Conservation (phyloP, 2,113 vertebrate genomes). For the Tupaia tana region DNA sequence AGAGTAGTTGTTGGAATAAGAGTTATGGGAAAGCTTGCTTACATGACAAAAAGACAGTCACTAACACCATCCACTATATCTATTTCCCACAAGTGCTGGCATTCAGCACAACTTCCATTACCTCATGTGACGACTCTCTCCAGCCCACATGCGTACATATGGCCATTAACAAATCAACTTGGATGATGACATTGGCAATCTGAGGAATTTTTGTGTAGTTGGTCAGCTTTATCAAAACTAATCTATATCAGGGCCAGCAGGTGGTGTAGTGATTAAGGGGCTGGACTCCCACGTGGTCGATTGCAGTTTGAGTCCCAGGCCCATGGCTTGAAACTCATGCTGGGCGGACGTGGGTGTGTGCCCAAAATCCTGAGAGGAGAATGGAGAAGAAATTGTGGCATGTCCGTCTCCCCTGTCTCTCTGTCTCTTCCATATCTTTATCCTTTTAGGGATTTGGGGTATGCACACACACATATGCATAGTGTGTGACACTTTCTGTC, state of each 20-base stretch:
- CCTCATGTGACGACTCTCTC: background rate
- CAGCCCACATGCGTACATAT: background rate
- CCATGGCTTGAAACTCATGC: no score
- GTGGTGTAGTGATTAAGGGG: no score
- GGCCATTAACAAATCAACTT: constrained; percentile 8
- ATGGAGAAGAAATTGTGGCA: no score
- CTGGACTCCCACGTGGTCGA: no score
- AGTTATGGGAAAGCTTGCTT: background rate
- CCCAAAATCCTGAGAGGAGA: no score
- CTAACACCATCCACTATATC: background rate
- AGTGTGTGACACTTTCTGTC: no score
- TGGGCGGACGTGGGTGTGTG: no score
- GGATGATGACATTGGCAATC: background rate
- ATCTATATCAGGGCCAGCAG: background rate
- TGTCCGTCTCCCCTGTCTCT: no score
- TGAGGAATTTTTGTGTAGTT: background rate
- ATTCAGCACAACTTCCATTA: background rate
- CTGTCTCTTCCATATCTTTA: no score
- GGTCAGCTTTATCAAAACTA: background rate
- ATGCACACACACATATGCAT: no score
- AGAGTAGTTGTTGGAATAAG: background rate
- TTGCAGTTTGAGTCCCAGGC: no score
- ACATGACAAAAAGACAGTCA: background rate
- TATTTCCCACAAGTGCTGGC: background rate
- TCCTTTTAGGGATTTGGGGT: no score